Conservation (phyloP, 2,113 vertebrate genomes). For the Shinisaurus crocodilurus region DNA sequence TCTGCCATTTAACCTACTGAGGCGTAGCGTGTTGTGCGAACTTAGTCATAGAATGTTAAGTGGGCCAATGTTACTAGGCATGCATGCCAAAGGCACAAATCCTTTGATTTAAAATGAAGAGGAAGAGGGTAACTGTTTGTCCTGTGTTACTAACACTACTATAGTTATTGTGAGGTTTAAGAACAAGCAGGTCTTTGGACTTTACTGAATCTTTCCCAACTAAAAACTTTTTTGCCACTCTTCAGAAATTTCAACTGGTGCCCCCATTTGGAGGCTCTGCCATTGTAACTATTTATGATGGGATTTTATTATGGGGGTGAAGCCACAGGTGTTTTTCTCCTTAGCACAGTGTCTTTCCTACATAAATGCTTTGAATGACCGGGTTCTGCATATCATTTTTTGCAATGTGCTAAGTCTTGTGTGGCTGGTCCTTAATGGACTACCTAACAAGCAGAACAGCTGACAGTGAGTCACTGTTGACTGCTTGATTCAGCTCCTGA, state of each 20-base stretch:
- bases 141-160: neutral
- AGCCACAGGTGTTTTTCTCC: neutral
- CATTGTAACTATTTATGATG: neutral
- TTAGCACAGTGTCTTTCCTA: neutral
- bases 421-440: neutral
- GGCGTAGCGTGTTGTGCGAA: too few relatives aligned
- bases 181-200: neutral
- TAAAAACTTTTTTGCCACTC: neutral
- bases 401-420: neutral
- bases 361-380: neutral
- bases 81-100: too few relatives aligned
- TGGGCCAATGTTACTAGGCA: too few relatives aligned
- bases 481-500: conserved; percentile 15
- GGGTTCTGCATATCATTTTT: neutral
- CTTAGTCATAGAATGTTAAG: too few relatives aligned
- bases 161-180: neutral
- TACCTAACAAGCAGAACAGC: neutral
- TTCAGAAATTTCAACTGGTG: neutral
- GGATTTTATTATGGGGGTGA: neutral
- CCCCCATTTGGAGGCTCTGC: neutral
- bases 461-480: conserved; percentile 17
- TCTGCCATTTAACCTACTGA: too few relatives aligned
- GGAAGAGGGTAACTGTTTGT: neutral
- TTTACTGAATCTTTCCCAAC: neutral
- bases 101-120: too few relatives aligned